phyloP scores from a whole-genome alignment of 1,140 invertebrate species.

The Zaprionus ornatus region DNA sequence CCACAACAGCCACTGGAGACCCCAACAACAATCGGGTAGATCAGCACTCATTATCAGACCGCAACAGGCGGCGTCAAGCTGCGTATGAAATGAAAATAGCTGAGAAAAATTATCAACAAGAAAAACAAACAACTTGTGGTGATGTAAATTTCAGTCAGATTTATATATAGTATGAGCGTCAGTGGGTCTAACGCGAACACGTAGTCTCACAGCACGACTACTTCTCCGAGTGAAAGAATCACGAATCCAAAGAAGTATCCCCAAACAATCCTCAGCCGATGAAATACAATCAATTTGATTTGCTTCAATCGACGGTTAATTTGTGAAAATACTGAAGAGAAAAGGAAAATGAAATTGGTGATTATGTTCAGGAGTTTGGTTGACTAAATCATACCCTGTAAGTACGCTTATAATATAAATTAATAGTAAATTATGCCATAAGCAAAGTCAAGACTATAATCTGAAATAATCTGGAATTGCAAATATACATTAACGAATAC shows the following conservation, averaged over 20 bases:
- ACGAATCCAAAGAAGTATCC: background rate
- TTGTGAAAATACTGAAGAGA: constrained; percentile 60
- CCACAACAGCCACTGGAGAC: constrained; percentile 12
- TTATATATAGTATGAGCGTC: constrained; percentile 69
- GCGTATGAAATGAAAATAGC: constrained; percentile 69
- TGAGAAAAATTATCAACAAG: constrained; percentile 75
- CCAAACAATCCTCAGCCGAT: constrained; percentile 25
- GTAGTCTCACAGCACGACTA: constrained; percentile 49
- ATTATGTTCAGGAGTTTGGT: background rate
- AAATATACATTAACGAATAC: no score
- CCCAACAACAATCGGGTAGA: constrained; percentile 54
- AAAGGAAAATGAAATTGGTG: constrained; percentile 15
- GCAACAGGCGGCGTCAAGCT: constrained; percentile 60
- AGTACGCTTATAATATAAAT: no score
- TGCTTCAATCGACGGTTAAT: constrained; percentile 79
- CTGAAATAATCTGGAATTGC: background rate
- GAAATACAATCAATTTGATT: constrained; percentile 78
- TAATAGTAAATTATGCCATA: background rate
- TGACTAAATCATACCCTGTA: constrained; percentile 1
- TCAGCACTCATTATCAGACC: constrained; percentile 69
- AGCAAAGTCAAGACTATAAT: background rate
- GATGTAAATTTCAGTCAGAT: constrained; percentile 45
- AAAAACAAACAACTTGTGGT: constrained; percentile 50
- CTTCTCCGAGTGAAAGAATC: constrained; percentile 12
- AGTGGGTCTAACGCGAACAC: constrained; percentile 60